These are phyloP conservation scores for Chrysaora quinquecirrha DNA, from an alignment of 30 jellyfish, hydroid and myxozoan genomes.

Conservation along the genomic window DNA sequence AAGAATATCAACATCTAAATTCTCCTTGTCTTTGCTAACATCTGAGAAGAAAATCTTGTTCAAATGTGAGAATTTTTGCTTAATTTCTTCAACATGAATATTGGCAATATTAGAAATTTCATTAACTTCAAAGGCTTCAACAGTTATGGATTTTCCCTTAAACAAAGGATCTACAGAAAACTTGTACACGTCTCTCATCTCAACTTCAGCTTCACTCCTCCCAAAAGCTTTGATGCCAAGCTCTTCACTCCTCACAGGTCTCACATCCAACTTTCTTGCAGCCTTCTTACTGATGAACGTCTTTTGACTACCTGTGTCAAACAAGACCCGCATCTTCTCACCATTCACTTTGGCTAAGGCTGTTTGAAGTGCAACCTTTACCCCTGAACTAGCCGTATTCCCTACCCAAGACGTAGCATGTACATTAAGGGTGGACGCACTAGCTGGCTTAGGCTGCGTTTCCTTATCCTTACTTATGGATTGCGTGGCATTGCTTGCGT, in stretches of 20 bases:
- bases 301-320: slow-evolving; percentile 16
- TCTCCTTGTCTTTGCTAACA: background rate
- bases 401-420: slow-evolving; percentile 33
- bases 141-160: background rate
- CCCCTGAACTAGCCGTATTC: background rate
- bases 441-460: slow-evolving; percentile 14
- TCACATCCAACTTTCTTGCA: background rate
- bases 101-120: slow-evolving; percentile 2
- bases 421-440: slow-evolving; percentile 33
- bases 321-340: slow-evolving; percentile 19
- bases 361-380: slow-evolving; percentile 18
- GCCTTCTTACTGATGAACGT: slow-evolving; percentile 8
- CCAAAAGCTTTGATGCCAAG: slow-evolving; percentile 46
- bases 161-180: background rate
- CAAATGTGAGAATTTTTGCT: background rate
- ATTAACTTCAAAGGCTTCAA: slow-evolving; percentile 35
- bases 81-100: background rate
- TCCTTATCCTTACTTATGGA: slow-evolving; percentile 2
- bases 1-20: background rate
- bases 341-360: slow-evolving; percentile 19
- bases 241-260: slow-evolving; percentile 8
- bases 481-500: background rate
- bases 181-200: background rate
- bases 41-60: slow-evolving; percentile 10
- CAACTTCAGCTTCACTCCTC: slow-evolving; percentile 12